Percentiles rank a stretch among this genome's conserved stretches.
phyloP scores from a whole-genome alignment of 2,113 vertebrate genomes.

The Euleptes europaea region DNA sequence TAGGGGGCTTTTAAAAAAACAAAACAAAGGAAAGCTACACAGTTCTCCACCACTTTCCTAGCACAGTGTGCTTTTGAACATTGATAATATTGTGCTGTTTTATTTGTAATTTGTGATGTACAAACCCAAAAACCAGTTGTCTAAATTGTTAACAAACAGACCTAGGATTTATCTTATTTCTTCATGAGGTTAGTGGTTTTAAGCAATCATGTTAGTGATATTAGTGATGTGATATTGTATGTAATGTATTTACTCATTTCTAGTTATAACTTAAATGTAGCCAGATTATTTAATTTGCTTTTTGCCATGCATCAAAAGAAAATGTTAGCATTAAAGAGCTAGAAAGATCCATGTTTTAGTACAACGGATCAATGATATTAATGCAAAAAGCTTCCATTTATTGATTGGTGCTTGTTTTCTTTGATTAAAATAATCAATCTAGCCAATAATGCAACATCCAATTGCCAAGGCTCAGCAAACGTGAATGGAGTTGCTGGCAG shows the following conservation, averaged over 20 bases:
- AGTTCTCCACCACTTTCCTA: background rate
- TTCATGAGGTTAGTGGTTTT: background rate
- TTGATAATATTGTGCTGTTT: background rate
- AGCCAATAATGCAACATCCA: background rate
- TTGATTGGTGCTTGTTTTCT: background rate
- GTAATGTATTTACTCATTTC: background rate
- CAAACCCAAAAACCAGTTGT: background rate
- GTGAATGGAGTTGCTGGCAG: background rate
- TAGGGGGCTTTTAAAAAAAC: background rate
- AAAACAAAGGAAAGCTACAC: background rate
- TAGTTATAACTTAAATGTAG: background rate
- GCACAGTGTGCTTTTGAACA: background rate
- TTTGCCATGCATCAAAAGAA: background rate
- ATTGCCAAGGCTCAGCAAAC: constrained; percentile 1
- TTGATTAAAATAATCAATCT: constrained; percentile 25
- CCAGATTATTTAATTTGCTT: background rate
- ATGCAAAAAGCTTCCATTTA: constrained; percentile 2
- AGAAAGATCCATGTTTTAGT: background rate
- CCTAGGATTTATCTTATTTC: background rate
- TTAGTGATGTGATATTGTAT: background rate
- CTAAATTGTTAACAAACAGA: background rate
- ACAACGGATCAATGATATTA: constrained; percentile 3
- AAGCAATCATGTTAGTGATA: background rate
- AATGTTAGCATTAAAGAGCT: background rate
- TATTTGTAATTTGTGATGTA: background rate